A percentile compares a stretch with the other conserved stretches of the same genome.
Conservation (phyloP, 2,797 vertebrate species). For the Typhlichthys eigenmanni region DNA sequence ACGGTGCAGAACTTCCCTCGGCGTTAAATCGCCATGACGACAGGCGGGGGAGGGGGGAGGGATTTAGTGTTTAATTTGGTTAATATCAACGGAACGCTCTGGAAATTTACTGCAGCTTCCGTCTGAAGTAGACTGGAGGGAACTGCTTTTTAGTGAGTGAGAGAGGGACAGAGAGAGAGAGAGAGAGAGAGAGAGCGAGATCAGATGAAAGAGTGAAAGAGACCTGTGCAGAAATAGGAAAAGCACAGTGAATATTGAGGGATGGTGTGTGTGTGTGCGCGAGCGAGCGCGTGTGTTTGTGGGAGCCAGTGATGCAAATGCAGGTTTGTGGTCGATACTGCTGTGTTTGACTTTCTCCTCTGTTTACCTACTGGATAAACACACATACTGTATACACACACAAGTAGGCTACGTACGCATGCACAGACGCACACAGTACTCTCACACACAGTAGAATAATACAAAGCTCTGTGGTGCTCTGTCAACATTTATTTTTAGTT, state of each 20-base stretch:
- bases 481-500: too few relatives aligned
- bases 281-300: not conserved
- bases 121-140: slow-evolving; percentile 58
- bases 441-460: too few relatives aligned
- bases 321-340: too few relatives aligned
- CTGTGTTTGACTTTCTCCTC: too few relatives aligned
- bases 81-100: slow-evolving; percentile 63
- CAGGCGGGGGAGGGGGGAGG: too few relatives aligned
- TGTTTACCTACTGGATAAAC: too few relatives aligned
- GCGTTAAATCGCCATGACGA: too few relatives aligned
- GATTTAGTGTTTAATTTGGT: slow-evolving; percentile 74
- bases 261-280: slow-evolving; percentile 36
- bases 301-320: not conserved
- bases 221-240: slow-evolving; percentile 26
- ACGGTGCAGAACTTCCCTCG: too few relatives aligned
- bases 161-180: not conserved
- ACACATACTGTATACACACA: too few relatives aligned
- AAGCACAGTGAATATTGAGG: slow-evolving; percentile 45
- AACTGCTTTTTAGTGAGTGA: slow-evolving; percentile 31
- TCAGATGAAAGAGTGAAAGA: slow-evolving; percentile 1
- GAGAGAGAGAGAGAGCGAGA: slow-evolving; percentile 6
- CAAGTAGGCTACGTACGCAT: too few relatives aligned
- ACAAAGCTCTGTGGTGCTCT: too few relatives aligned
- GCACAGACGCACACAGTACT: too few relatives aligned
- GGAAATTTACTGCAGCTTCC: slow-evolving; percentile 58